Evolutionary conservation across 1,140 invertebrate genomes (phyloP), one percentile per base, ranked within the genome.

Genomic region (Bombus cullumanus): DNA sequence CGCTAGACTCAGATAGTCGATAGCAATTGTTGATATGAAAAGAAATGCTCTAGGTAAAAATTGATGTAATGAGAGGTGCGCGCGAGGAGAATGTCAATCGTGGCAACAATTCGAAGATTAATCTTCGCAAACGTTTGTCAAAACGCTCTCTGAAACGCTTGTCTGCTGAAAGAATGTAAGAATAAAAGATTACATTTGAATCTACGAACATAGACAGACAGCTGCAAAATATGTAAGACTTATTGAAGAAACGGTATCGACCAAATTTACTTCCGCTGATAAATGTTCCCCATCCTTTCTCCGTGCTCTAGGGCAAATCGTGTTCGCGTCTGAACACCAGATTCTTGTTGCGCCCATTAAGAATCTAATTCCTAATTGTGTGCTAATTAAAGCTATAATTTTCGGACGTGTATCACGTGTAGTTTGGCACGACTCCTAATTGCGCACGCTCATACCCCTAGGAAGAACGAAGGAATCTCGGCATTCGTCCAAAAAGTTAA

Each of bases 401-500:
- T 81, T 83, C 41, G 73, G 73, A 81, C 62, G 43, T 83, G 87
- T 76, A 68, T 88, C 75, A 86, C 79, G 75, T 66, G 83, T 90
- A 86, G 80, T 85, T 88, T 81, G 83, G 68, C 72, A 81, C 86
- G 53, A 79, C 68, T 90, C 72, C 62, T 88, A 88, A 90, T 90
- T 72, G 88, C 62, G 79, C 88, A 83, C 75, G 88, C 82, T 88
- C 79, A 81, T 78, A 69, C 62, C 64, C 59, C 28, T 39, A n/a
- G n/a, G 15, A 84, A 89, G 77, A 81, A 86, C 88, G 68, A 87
- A 71, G 83, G 31, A 86, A 88, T 90, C 87, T 77, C 89, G 90
- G 90, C 88, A 88, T 89, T 92, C 91, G 89, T 93, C 91, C 91
- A 92, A 92, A 76, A 87, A 89, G 85, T 89, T 91, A 79, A 90